Percentiles rank a stretch among this genome's conserved stretches.
These are phyloP conservation scores for Sicus ferrugineus DNA, from an alignment of 2,888 invertebrate species.

Conservation along the genomic window DNA sequence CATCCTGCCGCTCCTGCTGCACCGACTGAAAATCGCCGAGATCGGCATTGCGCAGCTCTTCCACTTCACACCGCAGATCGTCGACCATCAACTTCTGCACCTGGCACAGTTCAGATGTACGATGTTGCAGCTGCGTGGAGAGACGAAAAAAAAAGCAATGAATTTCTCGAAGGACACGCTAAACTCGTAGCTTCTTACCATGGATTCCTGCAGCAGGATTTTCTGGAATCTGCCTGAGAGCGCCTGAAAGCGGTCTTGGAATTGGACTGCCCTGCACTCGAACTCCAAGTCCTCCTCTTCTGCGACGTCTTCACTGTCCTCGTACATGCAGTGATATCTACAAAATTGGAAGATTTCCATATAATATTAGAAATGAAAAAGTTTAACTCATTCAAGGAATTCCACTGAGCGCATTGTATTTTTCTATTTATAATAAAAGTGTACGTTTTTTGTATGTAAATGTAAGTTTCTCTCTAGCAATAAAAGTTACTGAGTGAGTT, in stretches of 20 bases:
- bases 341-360: conserved; percentile 12
- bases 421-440: not conserved
- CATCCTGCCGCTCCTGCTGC: conserved; percentile 14
- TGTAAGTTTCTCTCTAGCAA: no score
- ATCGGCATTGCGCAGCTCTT: conserved; percentile 67
- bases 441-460: no score
- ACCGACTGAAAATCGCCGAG: conserved; percentile 32
- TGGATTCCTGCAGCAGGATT: conserved; percentile 78
- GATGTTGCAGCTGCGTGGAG: conserved; percentile 71
- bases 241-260: conserved; percentile 74
- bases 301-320: conserved; percentile 68
- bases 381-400: no score
- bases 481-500: not conserved
- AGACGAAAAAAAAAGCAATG: no score
- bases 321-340: conserved; percentile 78
- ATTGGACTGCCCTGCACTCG: conserved; percentile 73
- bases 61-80: conserved; percentile 74
- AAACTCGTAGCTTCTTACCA: conserved; percentile 67
- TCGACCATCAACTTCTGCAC: conserved; percentile 77
- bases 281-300: conserved; percentile 76
- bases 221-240: conserved; percentile 79
- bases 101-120: conserved; percentile 80
- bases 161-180: not conserved
- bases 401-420: not conserved
- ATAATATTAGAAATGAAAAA: not conserved